These are phyloP conservation scores for Chaetops frenatus DNA, from an alignment of 2,113 vertebrate genomes.

Conservation along the genomic window DNA sequence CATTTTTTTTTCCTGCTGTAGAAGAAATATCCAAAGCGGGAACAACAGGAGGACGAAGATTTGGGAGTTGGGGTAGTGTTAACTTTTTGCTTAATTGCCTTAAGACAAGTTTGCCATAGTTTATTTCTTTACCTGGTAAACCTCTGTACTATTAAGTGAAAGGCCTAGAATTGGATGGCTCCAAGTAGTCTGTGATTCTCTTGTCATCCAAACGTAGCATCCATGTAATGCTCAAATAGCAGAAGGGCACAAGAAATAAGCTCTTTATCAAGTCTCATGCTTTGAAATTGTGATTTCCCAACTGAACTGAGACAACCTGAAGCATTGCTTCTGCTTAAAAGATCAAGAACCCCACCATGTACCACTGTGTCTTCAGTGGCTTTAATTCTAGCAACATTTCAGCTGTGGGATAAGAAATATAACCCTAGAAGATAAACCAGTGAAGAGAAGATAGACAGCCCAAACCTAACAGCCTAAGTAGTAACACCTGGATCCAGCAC, in stretches of 20 bases:
- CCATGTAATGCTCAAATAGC: background rate
- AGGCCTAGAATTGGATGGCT: background rate
- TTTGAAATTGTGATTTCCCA: background rate
- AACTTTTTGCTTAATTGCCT: background rate
- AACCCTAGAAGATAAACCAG: background rate
- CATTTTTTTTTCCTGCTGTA: background rate
- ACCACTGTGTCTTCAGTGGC: background rate
- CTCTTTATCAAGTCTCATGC: background rate
- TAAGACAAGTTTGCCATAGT: background rate
- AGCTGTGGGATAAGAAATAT: background rate
- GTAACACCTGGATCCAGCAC: background rate
- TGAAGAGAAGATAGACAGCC: background rate
- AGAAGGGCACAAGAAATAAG: background rate
- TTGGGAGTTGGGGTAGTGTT: background rate
- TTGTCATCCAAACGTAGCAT: background rate
- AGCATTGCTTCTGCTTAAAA: background rate
- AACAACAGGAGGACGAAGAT: background rate
- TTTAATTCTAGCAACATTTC: background rate
- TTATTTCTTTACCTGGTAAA: background rate
- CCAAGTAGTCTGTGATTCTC: background rate
- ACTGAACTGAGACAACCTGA: background rate
- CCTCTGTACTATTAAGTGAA: background rate
- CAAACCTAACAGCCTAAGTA: background rate
- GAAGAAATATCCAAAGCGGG: background rate
- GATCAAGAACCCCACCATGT: rapidly evolving